phyloP scores from a whole-genome alignment of 2,113 vertebrate genomes.

The Picathartes gymnocephalus region DNA sequence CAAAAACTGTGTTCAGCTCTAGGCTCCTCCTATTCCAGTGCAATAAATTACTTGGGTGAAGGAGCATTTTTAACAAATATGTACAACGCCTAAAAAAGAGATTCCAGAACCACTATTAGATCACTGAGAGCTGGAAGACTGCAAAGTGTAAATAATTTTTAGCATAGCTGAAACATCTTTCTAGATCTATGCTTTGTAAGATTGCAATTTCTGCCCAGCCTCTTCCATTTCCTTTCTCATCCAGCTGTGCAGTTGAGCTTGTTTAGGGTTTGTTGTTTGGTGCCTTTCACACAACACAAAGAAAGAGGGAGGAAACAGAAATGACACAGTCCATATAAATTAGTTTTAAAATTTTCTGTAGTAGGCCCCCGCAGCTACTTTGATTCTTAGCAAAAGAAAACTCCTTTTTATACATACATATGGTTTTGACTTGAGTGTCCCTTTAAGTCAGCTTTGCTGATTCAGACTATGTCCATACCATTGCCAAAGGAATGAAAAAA shows the following conservation, averaged over 20 bases:
- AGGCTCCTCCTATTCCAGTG: not conserved
- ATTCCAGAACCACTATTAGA: not conserved
- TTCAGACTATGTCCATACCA: not conserved
- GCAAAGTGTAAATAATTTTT: not conserved
- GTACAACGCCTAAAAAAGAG: not conserved
- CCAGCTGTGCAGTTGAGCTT: not conserved
- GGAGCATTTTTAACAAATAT: not conserved
- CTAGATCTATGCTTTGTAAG: not conserved
- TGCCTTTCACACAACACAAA: not conserved
- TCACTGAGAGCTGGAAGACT: not conserved
- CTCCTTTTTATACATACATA: not conserved
- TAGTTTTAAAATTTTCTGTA: not conserved
- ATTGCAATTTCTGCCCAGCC: not conserved
- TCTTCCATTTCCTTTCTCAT: not conserved
- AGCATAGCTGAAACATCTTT: not conserved
- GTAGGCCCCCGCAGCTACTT: not conserved
- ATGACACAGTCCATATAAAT: not conserved
- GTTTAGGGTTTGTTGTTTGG: not conserved
- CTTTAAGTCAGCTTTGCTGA: conserved; percentile 6
- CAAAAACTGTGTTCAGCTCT: not conserved
- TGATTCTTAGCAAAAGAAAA: not conserved
- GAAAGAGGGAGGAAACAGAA: not conserved
- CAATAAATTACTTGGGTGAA: not conserved
- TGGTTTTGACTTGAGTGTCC: not conserved
- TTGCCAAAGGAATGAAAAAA: not conserved